These are phyloP conservation scores for Xenus cinereus DNA, from an alignment of 2,113 vertebrate genomes.

Conservation along the genomic window DNA sequence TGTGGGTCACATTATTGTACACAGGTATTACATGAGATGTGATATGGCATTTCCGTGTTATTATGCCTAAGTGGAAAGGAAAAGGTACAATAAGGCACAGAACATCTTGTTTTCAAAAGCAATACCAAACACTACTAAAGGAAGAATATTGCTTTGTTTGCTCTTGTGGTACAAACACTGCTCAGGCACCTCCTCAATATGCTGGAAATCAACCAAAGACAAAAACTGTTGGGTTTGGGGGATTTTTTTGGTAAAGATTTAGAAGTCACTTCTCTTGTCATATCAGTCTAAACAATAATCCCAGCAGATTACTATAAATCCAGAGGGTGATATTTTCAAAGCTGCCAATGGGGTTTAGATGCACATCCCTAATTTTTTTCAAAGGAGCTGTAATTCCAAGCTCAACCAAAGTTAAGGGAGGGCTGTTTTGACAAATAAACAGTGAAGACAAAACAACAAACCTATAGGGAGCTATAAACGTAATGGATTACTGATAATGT, in stretches of 20 bases:
- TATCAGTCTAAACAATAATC: neutral
- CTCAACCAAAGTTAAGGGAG: neutral
- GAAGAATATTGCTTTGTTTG: neutral
- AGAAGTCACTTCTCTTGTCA: neutral
- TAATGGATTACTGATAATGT: conserved; percentile 13
- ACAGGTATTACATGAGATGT: neutral
- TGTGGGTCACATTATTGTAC: neutral
- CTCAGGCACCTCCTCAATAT: neutral
- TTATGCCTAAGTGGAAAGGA: neutral
- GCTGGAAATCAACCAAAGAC: neutral
- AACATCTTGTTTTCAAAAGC: neutral
- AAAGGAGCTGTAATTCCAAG: neutral
- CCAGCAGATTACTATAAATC: conserved; percentile 3
- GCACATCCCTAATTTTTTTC: neutral
- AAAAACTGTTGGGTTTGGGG: neutral
- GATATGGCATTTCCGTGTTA: neutral
- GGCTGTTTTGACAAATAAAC: neutral
- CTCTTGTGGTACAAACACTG: neutral
- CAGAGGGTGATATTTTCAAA: neutral
- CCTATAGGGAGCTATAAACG: neutral
- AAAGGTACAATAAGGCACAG: neutral
- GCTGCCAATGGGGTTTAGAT: conserved; percentile 9
- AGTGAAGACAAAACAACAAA: neutral
- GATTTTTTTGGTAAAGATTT: neutral
- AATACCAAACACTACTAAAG: neutral